Percentiles rank a stretch among this genome's conserved stretches.
These are phyloP conservation scores for Stichodactyla mertensii DNA, from an alignment of 64 coral and sea anemone genomes.

Conservation along the genomic window DNA sequence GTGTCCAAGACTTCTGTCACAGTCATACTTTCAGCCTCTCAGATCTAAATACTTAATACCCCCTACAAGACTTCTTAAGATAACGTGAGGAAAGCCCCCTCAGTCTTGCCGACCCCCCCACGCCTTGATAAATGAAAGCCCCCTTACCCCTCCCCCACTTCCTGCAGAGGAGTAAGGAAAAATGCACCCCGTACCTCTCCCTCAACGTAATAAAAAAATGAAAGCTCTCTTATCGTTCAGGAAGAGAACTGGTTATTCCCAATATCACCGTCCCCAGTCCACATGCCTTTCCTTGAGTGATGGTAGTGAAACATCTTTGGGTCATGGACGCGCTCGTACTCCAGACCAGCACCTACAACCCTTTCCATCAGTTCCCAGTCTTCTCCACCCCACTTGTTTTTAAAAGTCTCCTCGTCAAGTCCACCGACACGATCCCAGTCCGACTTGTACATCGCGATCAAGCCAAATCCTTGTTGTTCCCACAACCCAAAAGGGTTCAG, in stretches of 20 bases:
- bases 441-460: constrained; percentile 69
- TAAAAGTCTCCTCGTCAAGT: constrained; percentile 60
- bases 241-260: neutral
- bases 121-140: too few species aligned
- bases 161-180: too few species aligned
- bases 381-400: constrained; percentile 80
- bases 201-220: too few species aligned
- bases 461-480: constrained; percentile 78
- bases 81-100: too few species aligned
- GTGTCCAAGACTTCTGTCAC: too few species aligned
- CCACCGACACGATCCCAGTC: constrained; percentile 88
- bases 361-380: constrained; percentile 96
- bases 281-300: constrained; percentile 76
- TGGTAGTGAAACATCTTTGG: constrained; percentile 71
- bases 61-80: too few species aligned
- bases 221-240: neutral
- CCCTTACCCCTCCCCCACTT: too few species aligned
- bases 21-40: too few species aligned
- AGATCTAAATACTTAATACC: too few species aligned
- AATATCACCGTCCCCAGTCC: constrained; percentile 33
- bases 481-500: constrained; percentile 40
- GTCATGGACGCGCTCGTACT: constrained; percentile 67
- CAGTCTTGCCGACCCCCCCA: too few species aligned
- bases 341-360: constrained; percentile 54
- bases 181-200: too few species aligned